Base-by-base conservation (phyloP, 1,140 invertebrate genomes). In the Tetraneura akinire region DNA sequence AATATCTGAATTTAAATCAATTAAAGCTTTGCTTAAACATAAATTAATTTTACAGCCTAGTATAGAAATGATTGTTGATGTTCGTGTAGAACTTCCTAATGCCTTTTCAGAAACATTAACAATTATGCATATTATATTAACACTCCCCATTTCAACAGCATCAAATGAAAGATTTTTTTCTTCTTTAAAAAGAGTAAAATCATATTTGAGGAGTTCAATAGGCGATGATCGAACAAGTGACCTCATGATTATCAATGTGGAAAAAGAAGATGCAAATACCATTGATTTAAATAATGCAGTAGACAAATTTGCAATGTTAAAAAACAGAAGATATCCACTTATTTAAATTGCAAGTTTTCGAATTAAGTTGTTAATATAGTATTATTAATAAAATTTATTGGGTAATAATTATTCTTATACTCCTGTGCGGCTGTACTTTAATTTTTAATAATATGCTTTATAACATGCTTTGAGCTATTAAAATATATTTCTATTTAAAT, bases 161-260 rank as follows among this genome's bases (percentile, higher is more conserved):
- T 66, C 64, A n/a, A 66, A 66, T 66, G 64, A 66, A 42, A 18
- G 64, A 42, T 42, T 66, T 66, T 66, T 66, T 45, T 66, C 64
- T 16, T 66, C 64, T 11, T 21, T 66, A n/a, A 66, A 66, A 45
- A 66, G 21, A 42, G 37, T 66, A 42, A 66, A 66, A 66, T 42
- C 18, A n/a, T 42, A 42, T 66, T n/a, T 66, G 9, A 8, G 37
- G 11, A 42, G 8, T 42, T 16, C 60, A 18, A 66, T 66, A 32
- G 18, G 18, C 6, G 37, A 66, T n/a, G 64, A 66, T 14, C 32
- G 64, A n/a, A 9, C 42, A 42, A 66, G 18, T 42, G 37, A 45
- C n/a, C 21, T 66, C 8, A n/a, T 64, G 62, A 21, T 64, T 13
- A 42, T 64, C 9, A 64, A 42, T 18, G 29, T 64, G 13, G 29